Evolutionary conservation across 2,797 vertebrate genomes (phyloP).

Genomic region (Gobio occitaniae): DNA sequence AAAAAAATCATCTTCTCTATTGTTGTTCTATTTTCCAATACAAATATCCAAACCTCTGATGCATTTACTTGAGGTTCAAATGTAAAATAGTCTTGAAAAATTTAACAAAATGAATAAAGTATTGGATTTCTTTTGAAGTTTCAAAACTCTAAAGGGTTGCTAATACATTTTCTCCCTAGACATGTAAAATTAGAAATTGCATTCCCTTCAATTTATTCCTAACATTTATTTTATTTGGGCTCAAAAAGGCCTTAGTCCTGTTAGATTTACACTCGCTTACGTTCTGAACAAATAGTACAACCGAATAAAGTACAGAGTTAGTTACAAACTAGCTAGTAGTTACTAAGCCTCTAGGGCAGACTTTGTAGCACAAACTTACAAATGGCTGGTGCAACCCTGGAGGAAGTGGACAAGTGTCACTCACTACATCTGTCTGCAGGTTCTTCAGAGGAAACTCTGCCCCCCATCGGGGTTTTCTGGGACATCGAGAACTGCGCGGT

Average conservation of each 20-base stretch:
- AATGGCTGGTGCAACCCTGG: too few relatives aligned
- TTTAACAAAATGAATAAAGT: too few relatives aligned
- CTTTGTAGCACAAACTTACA: background rate
- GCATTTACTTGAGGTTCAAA: background rate
- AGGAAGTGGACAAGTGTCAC: too few relatives aligned
- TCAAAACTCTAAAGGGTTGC: background rate
- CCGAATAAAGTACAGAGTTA: too few relatives aligned
- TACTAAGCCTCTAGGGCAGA: too few relatives aligned
- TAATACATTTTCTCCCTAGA: background rate
- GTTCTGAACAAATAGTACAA: too few relatives aligned
- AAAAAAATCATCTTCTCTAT: background rate
- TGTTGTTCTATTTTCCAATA: background rate
- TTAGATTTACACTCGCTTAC: background rate
- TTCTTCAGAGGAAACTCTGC: constrained; percentile 90
- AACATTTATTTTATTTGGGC: too few relatives aligned
- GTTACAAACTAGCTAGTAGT: too few relatives aligned
- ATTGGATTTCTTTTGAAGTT: background rate
- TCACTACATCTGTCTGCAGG: constrained; percentile 70
- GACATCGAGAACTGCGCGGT: constrained; percentile 98
- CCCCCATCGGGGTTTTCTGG: constrained; percentile 98
- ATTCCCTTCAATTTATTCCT: too few relatives aligned
- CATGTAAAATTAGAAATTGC: background rate
- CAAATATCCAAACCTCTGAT: background rate
- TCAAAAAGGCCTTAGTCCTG: too few relatives aligned
- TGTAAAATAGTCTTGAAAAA: background rate